Base-by-base conservation (phyloP, 2,113 vertebrate genomes). In the Centropristis striata region DNA sequence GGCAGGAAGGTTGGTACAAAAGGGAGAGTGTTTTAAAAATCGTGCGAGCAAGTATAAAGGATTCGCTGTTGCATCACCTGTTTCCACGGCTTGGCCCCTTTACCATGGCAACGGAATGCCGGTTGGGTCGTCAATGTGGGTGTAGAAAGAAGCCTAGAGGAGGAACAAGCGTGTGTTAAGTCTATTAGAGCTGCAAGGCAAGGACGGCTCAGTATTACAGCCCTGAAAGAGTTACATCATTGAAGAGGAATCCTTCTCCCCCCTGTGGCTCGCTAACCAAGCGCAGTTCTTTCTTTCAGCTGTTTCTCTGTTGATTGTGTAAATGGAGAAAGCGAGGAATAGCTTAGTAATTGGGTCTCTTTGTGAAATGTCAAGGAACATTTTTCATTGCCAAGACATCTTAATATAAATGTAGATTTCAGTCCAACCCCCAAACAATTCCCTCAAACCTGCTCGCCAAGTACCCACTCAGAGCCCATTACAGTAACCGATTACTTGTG, bases 81-180 rank as follows among this genome's bases (percentile, higher is more conserved):
- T 87, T 91, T 90, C 86, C 69, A 87, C 58, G 21, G 78, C 78
- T 85, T 51, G 54, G 80, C 81, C 86, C 78, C 78, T 91, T 93
- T 71, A 39, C 90, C 92, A 93, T 94, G 88, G 93, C 77, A 93
- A 94, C 92, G 57, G 85, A 86, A 92, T 92, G 91, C 85, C 37
- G 63, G 80, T 86, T 84, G 78, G 88, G 85, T 86, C 51, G 67
- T 85, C 77, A 80, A 27, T 87, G 89, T 92, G 88, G 85, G 89
- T 74, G 89, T 79, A 85, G 73, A 90, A 86, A 88, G 75, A 84
- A 92, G 86, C 82, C 71, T 50, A 51, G 76, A 87, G 77, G 79
- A 89, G 80, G 85, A 88, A 80, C 82, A 84, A 90, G 83, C 84
- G 80, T 88, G 90, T 90, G 81, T 89, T 84, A 85, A 78, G 79